Evolutionary conservation across 2,797 vertebrate species (phyloP).

Genomic region (Coilia nasus): DNA sequence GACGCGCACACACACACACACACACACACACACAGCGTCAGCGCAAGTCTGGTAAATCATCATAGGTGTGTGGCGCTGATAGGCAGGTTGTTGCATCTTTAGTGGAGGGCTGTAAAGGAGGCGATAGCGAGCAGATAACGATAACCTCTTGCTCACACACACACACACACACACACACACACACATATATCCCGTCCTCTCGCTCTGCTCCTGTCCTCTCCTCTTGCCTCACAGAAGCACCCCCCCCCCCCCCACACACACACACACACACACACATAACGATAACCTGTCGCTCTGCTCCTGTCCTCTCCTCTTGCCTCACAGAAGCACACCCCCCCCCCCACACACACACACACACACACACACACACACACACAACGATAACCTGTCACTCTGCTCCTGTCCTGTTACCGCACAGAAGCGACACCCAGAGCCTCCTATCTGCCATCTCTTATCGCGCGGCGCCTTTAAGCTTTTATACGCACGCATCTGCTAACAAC

Average conservation of each 20-base stretch:
- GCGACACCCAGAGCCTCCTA: constrained; percentile 58
- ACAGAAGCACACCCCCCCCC: background rate
- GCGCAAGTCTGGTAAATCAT: constrained; percentile 49
- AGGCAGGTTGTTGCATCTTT: constrained; percentile 58
- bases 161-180: constrained; percentile 5
- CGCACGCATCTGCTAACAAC: background rate
- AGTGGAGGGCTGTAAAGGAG: constrained; percentile 65
- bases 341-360: background rate
- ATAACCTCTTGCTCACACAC: constrained; percentile 21
- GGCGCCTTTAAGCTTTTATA: constrained; percentile 57
- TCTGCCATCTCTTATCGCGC: constrained; percentile 47
- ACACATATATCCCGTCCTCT: constrained; percentile 10
- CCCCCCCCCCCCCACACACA: constrained; percentile 38
- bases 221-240: constrained; percentile 41
- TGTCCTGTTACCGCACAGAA: constrained; percentile 28
- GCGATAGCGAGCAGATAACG: constrained; percentile 54
- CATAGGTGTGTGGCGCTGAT: constrained; percentile 54
- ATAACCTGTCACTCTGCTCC: no score
- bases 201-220: no score
- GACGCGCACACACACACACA: constrained; percentile 28
- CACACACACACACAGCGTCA: constrained; percentile 3
- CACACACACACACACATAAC: no score
- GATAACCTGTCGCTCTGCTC: background rate
- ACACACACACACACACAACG: constrained; percentile 14
- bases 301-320: constrained; percentile 14